Percentiles rank a stretch among this genome's conserved stretches.
Conservation (phyloP, 2,113 vertebrate species). For the Eurypyga helias region DNA sequence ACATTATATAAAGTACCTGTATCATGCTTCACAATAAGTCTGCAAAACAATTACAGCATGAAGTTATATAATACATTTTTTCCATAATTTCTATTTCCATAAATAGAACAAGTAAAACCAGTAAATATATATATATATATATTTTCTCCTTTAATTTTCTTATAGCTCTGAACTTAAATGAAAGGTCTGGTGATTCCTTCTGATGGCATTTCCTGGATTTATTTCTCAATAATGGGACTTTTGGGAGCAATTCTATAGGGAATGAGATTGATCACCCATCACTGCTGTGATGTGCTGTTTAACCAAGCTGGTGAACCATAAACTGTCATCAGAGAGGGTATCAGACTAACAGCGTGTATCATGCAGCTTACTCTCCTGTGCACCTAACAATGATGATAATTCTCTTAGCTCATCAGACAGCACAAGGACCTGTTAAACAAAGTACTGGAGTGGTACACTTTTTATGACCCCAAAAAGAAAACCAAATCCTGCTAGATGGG, state of each 20-base stretch:
- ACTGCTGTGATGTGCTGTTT: conserved; percentile 77
- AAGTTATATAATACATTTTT: not conserved
- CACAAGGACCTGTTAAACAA: conserved; percentile 49
- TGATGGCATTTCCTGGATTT: conserved; percentile 70
- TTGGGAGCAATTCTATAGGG: conserved; percentile 74
- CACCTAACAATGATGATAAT: conserved; percentile 63
- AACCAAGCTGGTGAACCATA: conserved; percentile 78
- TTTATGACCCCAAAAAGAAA: not conserved
- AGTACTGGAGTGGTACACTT: conserved; percentile 5
- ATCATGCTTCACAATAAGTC: not conserved
- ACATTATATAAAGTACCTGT: not conserved
- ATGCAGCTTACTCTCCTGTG: conserved; percentile 43
- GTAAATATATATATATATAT: too few species aligned
- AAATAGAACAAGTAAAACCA: not conserved
- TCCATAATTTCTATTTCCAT: not conserved
- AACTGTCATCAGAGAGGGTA: conserved; percentile 75
- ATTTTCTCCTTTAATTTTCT: not conserved
- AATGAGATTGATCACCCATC: conserved; percentile 81
- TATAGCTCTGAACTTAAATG: not conserved
- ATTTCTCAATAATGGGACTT: conserved; percentile 74
- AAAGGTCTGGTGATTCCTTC: conserved; percentile 45
- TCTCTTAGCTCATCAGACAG: conserved; percentile 70
- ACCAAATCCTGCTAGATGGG: not conserved
- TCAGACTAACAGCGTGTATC: conserved; percentile 76
- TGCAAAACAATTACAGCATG: not conserved